phyloP scores from a whole-genome alignment of 2,888 invertebrate genomes.

The Enchytraeus crypticus region DNA sequence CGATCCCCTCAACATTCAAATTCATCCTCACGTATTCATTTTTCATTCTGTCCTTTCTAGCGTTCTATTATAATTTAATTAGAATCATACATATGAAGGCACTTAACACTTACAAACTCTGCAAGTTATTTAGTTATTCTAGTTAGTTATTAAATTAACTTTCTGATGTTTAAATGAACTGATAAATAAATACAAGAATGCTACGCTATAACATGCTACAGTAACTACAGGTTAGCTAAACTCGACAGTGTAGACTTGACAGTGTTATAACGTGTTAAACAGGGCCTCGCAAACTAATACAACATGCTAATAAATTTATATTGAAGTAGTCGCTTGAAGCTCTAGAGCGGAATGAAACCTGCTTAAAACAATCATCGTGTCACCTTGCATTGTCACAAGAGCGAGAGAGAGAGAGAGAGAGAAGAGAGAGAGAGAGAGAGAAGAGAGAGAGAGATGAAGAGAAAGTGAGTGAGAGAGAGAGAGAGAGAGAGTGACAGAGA shows the following conservation, averaged over 20 bases:
- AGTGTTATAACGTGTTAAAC: background rate
- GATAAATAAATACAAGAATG: too few species aligned
- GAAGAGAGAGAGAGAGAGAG: background rate
- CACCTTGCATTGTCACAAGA: background rate
- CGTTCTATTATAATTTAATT: background rate
- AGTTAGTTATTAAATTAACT: too few species aligned
- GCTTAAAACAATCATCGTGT: background rate
- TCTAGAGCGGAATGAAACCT: background rate
- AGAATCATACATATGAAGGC: background rate
- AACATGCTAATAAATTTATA: background rate
- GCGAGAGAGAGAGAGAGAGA: background rate
- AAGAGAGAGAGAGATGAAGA: background rate
- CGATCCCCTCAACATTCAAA: too few species aligned
- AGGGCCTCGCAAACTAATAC: background rate
- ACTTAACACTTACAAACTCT: background rate
- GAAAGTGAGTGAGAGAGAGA: too few species aligned
- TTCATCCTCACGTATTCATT: too few species aligned
- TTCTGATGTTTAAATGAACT: too few species aligned
- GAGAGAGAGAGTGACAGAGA: too few species aligned
- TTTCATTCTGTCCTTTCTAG: background rate
- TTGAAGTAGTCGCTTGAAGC: background rate
- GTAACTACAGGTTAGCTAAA: background rate
- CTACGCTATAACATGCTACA: background rate
- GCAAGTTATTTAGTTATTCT: too few species aligned
- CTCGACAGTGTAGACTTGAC: background rate